phyloP scores from a whole-genome alignment of 1,140 invertebrate genomes.

The Solenopsis fugax region DNA sequence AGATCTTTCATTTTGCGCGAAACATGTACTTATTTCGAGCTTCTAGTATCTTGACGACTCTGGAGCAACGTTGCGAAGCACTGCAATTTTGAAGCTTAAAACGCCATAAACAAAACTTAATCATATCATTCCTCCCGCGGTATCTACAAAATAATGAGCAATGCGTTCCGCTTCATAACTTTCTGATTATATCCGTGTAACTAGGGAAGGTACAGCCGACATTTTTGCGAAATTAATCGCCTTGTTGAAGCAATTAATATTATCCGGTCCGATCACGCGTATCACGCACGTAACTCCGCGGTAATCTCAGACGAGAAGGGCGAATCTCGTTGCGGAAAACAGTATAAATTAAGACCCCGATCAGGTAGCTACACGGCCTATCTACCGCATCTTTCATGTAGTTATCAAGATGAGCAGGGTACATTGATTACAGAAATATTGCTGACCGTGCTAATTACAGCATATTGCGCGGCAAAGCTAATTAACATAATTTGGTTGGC shows the following conservation, averaged over 20 bases:
- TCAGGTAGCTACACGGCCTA: conserved; percentile 36
- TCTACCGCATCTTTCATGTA: conserved; percentile 13
- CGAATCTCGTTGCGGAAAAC: background rate
- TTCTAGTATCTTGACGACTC: background rate
- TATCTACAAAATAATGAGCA: conserved; percentile 14
- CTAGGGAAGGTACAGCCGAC: background rate
- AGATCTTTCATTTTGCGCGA: background rate
- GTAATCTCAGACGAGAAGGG: conserved; percentile 7
- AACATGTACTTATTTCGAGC: conserved; percentile 10
- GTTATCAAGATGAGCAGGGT: conserved; percentile 20
- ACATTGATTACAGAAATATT: conserved; percentile 38
- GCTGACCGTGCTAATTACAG: background rate
- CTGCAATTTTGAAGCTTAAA: conserved; percentile 24
- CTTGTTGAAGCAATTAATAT: conserved; percentile 37
- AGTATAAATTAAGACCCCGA: conserved; percentile 24
- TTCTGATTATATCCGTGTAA: conserved; percentile 23
- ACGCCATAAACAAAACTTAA: conserved; percentile 8
- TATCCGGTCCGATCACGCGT: background rate
- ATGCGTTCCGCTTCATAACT: conserved; percentile 35
- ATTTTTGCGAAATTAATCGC: conserved; percentile 37
- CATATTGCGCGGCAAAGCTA: background rate
- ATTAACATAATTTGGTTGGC: conserved; percentile 1
- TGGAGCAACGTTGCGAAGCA: background rate
- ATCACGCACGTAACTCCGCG: background rate
- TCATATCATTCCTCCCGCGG: conserved; percentile 18